Base-by-base conservation (phyloP, 2,797 vertebrate species). In the Catamblyrhynchus diadema region DNA sequence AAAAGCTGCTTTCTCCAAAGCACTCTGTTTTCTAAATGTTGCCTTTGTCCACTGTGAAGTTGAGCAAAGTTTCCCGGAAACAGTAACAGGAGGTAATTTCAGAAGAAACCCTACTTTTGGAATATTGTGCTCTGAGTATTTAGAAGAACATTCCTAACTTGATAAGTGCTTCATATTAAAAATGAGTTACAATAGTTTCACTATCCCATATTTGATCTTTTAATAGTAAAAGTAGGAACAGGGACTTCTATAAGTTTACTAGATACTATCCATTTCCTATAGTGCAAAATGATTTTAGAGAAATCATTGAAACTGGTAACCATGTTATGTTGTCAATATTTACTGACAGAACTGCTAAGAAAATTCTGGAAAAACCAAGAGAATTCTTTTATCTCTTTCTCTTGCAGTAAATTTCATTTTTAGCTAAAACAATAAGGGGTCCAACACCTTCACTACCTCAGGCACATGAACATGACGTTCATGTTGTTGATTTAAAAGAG, bases 381-480 rank as follows among this genome's bases (percentile, higher is more conserved):
- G 6, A 82, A 64, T 56, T 56, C 4, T 74, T 79, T 67, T 25
- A 2, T 27, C 12, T 66, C 62, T 85, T 61, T 83, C 24, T 18
- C 22, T 62, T 65, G 15, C 35, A 54, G 3, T 19, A 72, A 54
- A 57, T 45, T 87, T 77, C 8, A 42, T 20, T 54, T 73, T 69
- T 51, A 77, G 27, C 39, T 62, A 88, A 81, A 87, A 69, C 27
- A 78, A 12, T 2, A 62, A 66, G 1, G 7, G 19, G 54, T 8
- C 11, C 42, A 71, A 47, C 32, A 75, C 35, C 62, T 77, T 59
- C 62, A 72, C 24, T 42, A 65, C 25, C 4, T 85, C 60, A 72
- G 2, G 39, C 24, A 50, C 35, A 14, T 21, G 37, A 28, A 39
- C 8, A 0, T 28, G 18, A 39, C 0, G 0, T 25, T 44, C 65